Conservation (phyloP, 1,140 invertebrate genomes). For the Drosophila tsacasi region DNA sequence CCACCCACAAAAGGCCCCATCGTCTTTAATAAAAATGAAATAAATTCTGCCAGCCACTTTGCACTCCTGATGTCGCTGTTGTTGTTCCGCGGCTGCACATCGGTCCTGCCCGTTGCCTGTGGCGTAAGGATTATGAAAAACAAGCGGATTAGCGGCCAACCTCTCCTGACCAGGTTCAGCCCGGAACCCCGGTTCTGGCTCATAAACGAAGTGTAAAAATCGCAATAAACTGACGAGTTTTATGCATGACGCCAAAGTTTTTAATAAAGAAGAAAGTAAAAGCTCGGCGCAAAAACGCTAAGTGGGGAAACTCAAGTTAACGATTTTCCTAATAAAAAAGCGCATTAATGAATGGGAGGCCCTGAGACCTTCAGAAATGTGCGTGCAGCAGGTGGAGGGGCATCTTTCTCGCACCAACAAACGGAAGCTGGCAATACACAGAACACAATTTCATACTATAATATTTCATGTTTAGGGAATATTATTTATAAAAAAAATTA, state of each 20-base stretch:
- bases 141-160: conserved; percentile 74
- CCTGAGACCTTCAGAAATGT: conserved; percentile 35
- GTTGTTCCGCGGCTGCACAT: conserved; percentile 28
- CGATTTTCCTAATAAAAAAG: conserved; percentile 75
- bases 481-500: too few species aligned
- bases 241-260: conserved; percentile 69
- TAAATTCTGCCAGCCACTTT: conserved; percentile 75
- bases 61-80: conserved; percentile 53
- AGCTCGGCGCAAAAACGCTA: conserved; percentile 47
- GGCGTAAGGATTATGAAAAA: conserved; percentile 77
- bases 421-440: conserved; percentile 18
- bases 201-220: conserved; percentile 66
- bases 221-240: conserved; percentile 65
- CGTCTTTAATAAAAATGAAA: conserved; percentile 67
- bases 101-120: conserved; percentile 50
- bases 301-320: conserved; percentile 64
- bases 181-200: conserved; percentile 25
- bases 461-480: too few species aligned
- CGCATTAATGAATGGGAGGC: conserved; percentile 69
- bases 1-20: conserved; percentile 16
- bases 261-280: conserved; percentile 67
- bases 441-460: background rate
- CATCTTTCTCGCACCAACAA: conserved; percentile 5
- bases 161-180: conserved; percentile 13
- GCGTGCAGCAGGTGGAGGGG: conserved; percentile 46